Evolutionary conservation across 2,113 vertebrate genomes (phyloP), one percentile per base, ranked within the genome.

Genomic region (Haplotaxodon microlepis): DNA sequence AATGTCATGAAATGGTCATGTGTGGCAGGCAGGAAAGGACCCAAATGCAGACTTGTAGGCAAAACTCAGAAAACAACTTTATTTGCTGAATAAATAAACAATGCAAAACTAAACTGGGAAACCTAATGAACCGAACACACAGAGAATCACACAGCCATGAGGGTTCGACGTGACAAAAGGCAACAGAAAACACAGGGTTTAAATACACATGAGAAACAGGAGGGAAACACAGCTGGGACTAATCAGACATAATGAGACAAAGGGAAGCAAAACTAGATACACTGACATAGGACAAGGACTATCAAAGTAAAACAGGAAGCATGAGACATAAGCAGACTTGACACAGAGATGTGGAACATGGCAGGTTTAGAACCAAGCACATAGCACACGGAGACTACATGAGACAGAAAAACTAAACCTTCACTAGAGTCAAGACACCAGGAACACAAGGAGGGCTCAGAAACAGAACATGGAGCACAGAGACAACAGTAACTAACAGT

Each of bases 111-210:
- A 66, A 66, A 66, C 17, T 66, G 61, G 10, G 31, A 66, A 38
- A 66, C 6, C 61, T 66, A 0, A 66, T n/a, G 17, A 38, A 12
- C 17, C 2, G 0, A 5, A 12, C 61, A 66, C 61, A 66, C 9
- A 11, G 31, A 34, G 4, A 63, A 63, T 36, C 59, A n/a, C 17
- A 36, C 17, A 66, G 1, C 1, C 17, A 66, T 2, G 10, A 66
- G 17, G 19, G 6, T 36, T 0, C 1, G 1, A 66, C 6, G 3
- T 19, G 9, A 36, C 4, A 63, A 63, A 63, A 0, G 17, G 59
- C 0, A 63, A 47, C 7, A 7, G 45, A 47, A 47, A 63, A 63
- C 59, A n/a, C 17, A 1, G 6, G 17, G 31, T 36, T 63, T 36
- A 63, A 63, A 63, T 36, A 36, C 31, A 63, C 2, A 63, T 34